Percentiles rank a stretch among this genome's conserved stretches.
These are phyloP conservation scores for Acipenser ruthenus DNA, from an alignment of 2,797 vertebrate species.

Conservation along the genomic window DNA sequence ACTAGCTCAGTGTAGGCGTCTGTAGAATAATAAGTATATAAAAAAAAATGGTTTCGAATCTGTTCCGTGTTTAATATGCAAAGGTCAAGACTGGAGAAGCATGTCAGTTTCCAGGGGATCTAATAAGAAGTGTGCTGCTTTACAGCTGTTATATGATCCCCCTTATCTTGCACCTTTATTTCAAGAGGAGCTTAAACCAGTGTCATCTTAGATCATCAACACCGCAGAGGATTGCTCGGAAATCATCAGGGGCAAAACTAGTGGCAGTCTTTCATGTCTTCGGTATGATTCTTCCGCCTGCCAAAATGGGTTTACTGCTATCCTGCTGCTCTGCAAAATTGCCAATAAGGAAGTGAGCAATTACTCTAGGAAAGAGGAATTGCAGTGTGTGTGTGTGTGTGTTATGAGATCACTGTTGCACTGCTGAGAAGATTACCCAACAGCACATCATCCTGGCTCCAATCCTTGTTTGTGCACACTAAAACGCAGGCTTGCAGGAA, in stretches of 20 bases:
- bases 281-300: not conserved
- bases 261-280: constrained; percentile 4
- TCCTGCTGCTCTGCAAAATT: not conserved
- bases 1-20: too few relatives aligned
- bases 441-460: accelerated
- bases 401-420: not conserved
- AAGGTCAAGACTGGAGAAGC: not conserved
- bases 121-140: not conserved
- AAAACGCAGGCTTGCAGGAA: too few relatives aligned
- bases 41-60: too few relatives aligned
- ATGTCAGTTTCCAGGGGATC: not conserved
- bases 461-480: not conserved
- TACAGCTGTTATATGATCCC: not conserved
- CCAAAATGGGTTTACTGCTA: constrained; percentile 4
- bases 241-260: constrained; percentile 14
- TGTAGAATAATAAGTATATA: too few relatives aligned
- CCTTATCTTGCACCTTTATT: not conserved
- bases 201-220: constrained; percentile 20
- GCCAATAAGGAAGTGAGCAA: constrained; percentile 7
- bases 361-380: constrained; percentile 13
- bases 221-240: constrained; percentile 8
- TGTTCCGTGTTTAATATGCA: too few relatives aligned
- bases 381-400: constrained; percentile 8
- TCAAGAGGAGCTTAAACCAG: not conserved
- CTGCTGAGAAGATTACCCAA: constrained; percentile 11